Evolutionary conservation across 2,113 vertebrate genomes (phyloP), one percentile per base, ranked within the genome.

Genomic region (Psammodynastes pulverulentus): DNA sequence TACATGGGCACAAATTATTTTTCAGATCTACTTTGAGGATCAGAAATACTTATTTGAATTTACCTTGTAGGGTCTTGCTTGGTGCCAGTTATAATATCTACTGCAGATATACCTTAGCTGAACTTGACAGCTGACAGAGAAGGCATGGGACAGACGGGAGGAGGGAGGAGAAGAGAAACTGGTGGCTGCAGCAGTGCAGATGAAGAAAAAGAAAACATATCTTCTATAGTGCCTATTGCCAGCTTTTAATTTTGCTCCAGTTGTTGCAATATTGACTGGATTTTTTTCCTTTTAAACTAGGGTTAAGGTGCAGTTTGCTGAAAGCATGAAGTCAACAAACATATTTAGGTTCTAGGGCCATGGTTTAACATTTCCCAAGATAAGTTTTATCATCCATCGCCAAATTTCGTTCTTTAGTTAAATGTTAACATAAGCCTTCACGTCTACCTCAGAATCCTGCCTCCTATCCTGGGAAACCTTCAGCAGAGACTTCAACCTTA

Each of bases 41-140:
- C 17, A 3, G 3, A 43, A 34, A 5, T 10, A 21, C 17, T 43
- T 48, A n/a, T 24, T 62, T 84, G 87, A 67, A 56, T 46, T 85
- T 58, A 79, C 21, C 87, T 89, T 21, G 26, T 21, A 49, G 67
- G 43, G 7, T 56, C n/a, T 34, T 85, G 52, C 29, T 58, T 45
- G 52, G n/a, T 48, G 43, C 43, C 39, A 17, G 51, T 53, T 39
- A 1, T 54, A n/a, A 39, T 89, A 48, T 85, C 43, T 89, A 29
- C 72, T 29, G 53, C 72, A 86, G 72, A 92, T 92, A 79, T 56
- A 39, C 5, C 45, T 85, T 79, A 67, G 90, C 93, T 91, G 90
- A n/a, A 39, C 87, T 23, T 54, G 90, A 88, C 48, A 86, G 72
- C n/a, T 85, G 53, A 15, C 46, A 3, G 79, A 26, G 79, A 67